These are phyloP conservation scores for Cylas formicarius DNA, from an alignment of 1,140 invertebrate species.

Conservation along the genomic window DNA sequence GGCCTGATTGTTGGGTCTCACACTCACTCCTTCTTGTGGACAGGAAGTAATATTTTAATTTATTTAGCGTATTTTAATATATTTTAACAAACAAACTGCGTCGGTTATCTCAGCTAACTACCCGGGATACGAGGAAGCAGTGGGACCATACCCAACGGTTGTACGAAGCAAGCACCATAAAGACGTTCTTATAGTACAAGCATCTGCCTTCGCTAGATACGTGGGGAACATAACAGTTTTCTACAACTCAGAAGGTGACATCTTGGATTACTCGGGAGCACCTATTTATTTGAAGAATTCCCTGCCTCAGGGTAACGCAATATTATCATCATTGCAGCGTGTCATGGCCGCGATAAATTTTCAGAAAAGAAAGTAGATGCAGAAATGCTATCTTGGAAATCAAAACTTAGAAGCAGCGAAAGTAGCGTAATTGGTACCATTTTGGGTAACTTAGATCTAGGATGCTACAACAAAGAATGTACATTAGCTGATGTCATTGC, in stretches of 20 bases:
- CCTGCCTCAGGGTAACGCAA: conserved; percentile 53
- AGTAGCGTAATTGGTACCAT: conserved; percentile 50
- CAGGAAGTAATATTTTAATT: conserved; percentile 17
- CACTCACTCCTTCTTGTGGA: conserved; percentile 54
- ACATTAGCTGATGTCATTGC: conserved; percentile 69
- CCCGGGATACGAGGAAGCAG: conserved; percentile 34
- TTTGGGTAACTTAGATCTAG: conserved; percentile 49
- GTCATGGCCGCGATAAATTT: not conserved
- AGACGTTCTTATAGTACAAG: conserved; percentile 62
- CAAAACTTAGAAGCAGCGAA: conserved; percentile 49
- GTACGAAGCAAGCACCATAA: conserved; percentile 38
- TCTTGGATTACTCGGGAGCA: conserved; percentile 58
- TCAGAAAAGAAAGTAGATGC: conserved; percentile 41
- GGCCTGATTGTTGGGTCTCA: conserved; percentile 80
- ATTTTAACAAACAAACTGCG: no score
- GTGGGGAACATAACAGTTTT: conserved; percentile 63
- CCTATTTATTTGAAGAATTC: conserved; percentile 62
- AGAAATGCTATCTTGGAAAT: conserved; percentile 50
- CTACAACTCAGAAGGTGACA: conserved; percentile 62
- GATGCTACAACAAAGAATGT: conserved; percentile 58
- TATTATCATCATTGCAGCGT: conserved; percentile 9
- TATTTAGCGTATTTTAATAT: not conserved
- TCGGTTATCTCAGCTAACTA: conserved; percentile 9
- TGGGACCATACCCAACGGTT: conserved; percentile 45
- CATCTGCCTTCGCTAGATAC: conserved; percentile 61